Percentiles rank a stretch among this genome's conserved stretches.
phyloP scores from a whole-genome alignment of 2,113 vertebrate species.

The Chloropsis cyanopogon region DNA sequence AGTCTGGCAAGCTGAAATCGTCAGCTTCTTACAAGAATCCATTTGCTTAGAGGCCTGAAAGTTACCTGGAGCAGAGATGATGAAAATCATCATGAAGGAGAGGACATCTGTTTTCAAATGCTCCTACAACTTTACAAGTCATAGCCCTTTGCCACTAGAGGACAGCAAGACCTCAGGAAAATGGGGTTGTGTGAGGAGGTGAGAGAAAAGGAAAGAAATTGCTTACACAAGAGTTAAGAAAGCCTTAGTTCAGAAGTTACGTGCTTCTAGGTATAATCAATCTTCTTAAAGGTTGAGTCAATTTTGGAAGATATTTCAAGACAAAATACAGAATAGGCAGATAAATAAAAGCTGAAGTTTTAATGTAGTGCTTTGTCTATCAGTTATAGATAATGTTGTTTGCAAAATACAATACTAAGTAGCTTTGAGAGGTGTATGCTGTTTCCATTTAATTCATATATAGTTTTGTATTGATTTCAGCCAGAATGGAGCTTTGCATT shows the following conservation, averaged over 20 bases:
- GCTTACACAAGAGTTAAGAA: background rate
- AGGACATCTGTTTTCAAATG: background rate
- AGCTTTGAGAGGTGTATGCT: background rate
- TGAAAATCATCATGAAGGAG: background rate
- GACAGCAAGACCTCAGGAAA: slow-evolving; percentile 58
- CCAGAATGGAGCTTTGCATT: background rate
- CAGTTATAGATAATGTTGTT: background rate
- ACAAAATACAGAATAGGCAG: background rate
- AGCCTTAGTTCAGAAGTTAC: background rate
- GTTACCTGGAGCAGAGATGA: background rate
- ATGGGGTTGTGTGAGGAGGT: background rate
- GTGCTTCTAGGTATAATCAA: background rate
- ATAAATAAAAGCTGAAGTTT: background rate
- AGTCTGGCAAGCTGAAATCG: background rate
- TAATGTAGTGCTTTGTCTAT: background rate
- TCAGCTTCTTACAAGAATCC: background rate
- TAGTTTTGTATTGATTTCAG: background rate
- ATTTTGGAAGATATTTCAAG: background rate
- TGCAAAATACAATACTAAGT: background rate
- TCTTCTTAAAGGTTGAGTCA: background rate
- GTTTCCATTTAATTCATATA: background rate
- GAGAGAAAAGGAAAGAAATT: background rate
- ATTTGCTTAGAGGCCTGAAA: background rate
- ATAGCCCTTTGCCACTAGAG: slow-evolving; percentile 48
- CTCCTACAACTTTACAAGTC: background rate